Conservation (phyloP, 2,888 invertebrate species). For the Volucella bombylans region DNA sequence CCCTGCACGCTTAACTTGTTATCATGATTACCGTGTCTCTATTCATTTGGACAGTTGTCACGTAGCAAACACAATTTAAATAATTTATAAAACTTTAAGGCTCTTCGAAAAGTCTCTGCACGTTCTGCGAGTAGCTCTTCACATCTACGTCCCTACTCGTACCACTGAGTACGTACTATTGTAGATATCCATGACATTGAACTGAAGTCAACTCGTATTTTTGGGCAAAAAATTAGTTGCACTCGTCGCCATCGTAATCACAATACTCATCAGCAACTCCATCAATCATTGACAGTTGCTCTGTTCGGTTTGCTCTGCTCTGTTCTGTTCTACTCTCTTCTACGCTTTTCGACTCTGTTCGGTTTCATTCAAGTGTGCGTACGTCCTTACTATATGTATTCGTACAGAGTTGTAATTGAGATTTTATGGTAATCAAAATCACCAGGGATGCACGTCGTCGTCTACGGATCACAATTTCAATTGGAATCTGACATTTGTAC, state of each 20-base stretch:
- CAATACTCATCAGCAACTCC: slow-evolving; percentile 22
- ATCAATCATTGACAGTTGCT: slow-evolving; percentile 44
- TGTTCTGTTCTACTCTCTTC: not conserved
- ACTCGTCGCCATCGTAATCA: slow-evolving; percentile 30
- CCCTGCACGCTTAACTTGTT: not conserved
- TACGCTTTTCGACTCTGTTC: no score
- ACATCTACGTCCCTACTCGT: not conserved
- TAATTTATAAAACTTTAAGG: slow-evolving; percentile 62
- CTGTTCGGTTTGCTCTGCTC: not conserved
- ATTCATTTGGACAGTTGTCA: slow-evolving; percentile 68
- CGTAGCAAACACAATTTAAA: slow-evolving; percentile 70
- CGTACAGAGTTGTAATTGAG: slow-evolving; percentile 48
- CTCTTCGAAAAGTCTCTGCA: slow-evolving; percentile 59
- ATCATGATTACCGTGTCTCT: slow-evolving; percentile 21
- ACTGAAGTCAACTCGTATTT: slow-evolving; percentile 50
- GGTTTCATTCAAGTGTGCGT: not conserved
- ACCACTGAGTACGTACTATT: not conserved
- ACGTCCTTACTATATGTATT: not conserved
- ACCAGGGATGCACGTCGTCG: not conserved
- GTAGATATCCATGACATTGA: slow-evolving; percentile 51
- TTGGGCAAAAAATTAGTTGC: slow-evolving; percentile 40
- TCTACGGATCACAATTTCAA: slow-evolving; percentile 12
- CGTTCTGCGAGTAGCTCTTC: slow-evolving; percentile 35
- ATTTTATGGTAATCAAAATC: slow-evolving; percentile 51
- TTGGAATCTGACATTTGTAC: slow-evolving; percentile 23